phyloP scores from a whole-genome alignment of 1,140 invertebrate genomes.

The Goniozus legneri region DNA sequence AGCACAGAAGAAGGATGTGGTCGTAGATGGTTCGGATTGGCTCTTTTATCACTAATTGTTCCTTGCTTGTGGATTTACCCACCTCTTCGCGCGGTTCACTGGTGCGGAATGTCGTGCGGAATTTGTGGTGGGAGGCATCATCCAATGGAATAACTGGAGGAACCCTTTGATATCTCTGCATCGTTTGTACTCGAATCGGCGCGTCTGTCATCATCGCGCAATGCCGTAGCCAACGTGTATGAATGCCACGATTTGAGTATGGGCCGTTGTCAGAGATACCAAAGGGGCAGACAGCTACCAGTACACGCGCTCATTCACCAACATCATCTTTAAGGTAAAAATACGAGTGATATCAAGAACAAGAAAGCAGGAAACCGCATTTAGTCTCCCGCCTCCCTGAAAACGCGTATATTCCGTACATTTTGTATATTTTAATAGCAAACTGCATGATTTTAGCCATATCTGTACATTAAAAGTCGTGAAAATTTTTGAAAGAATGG shows the following conservation, averaged over 20 bases:
- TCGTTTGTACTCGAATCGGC: conserved; percentile 34
- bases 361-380: conserved; percentile 20
- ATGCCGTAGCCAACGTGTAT: conserved; percentile 44
- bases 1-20: conserved; percentile 57
- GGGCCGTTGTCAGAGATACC: conserved; percentile 50
- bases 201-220: conserved; percentile 21
- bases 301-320: conserved; percentile 50
- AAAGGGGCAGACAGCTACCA: conserved; percentile 50
- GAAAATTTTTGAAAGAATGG: conserved; percentile 23
- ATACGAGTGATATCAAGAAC: conserved; percentile 5
- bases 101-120: conserved; percentile 73
- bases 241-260: conserved; percentile 46
- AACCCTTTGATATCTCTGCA: conserved; percentile 51
- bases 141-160: conserved; percentile 58
- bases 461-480: conserved; percentile 22
- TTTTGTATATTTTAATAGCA: conserved; percentile 39
- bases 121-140: conserved; percentile 82
- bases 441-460: conserved; percentile 25
- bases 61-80: conserved; percentile 93
- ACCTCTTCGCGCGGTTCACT: conserved; percentile 79
- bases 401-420: conserved; percentile 32
- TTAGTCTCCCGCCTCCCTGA: conserved; percentile 26
- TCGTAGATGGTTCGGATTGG: conserved; percentile 76
- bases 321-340: conserved; percentile 37
- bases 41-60: conserved; percentile 80